Evolutionary conservation across 2,888 invertebrate species (phyloP), one percentile per base, ranked within the genome.

Genomic region (Meteorus cinctellus): DNA sequence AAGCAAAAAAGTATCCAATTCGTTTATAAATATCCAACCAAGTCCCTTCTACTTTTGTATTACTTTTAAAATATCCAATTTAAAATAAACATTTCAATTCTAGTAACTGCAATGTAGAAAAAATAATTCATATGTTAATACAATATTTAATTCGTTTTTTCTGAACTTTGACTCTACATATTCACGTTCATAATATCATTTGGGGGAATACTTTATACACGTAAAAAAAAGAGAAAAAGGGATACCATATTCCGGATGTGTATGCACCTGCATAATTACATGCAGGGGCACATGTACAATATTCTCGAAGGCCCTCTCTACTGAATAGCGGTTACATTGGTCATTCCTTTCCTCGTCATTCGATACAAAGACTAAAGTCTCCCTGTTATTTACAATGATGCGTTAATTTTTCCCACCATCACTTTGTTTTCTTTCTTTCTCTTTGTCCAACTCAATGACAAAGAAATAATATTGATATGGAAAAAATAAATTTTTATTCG

Each of bases 191-290:
- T 12, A 63, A 31, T 63, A 16, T 5, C 34, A 16, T 63, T 31
- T 24, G 16, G 34, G 19, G 34, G 34, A 8, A 29, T 16, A 59
- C 34, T 60, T 29, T 19, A 48, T 71, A 60, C 8, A 60, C 4
- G 8, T 41, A 2, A 59, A 36, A 24, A 59, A 36, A 55, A 65
- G 1, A n/a, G n/a, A 59, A 36, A 55, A 65, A 5, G 31, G n/a
- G 31, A 67, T 36, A 55, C 24, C 24, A 67, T 60, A 68, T 29
- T 48, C 71, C 75, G 71, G 76, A 76, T 72, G 76, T 72, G 51
- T 48, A 72, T 72, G 72, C 76, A 76, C 76, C 76, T 76, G 76
- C 72, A 76, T 75, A 75, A 75, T 75, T 75, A 41, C 19, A 19
- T 6, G 59, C 55, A 65, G 31, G 31, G 70, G 55, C 66, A 63